phyloP scores from a whole-genome alignment of 2,113 vertebrate species.

The Ceyx margarethae region DNA sequence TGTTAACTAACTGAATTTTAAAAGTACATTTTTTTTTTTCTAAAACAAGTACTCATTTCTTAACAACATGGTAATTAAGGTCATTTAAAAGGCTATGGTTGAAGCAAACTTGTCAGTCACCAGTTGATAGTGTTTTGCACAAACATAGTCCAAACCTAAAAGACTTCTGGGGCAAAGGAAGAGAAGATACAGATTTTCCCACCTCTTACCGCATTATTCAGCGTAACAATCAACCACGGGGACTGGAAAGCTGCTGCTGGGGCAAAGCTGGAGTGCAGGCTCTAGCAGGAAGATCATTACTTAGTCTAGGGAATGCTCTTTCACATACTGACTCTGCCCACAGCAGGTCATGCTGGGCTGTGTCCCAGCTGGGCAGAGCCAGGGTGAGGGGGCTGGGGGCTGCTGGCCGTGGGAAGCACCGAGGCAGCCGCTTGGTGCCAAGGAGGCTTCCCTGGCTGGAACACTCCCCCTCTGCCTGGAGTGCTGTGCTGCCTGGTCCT shows the following conservation, averaged over 20 bases:
- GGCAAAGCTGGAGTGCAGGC: constrained; percentile 43
- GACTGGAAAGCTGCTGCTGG: constrained; percentile 31
- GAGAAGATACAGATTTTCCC: constrained; percentile 44
- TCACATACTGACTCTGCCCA: not conserved
- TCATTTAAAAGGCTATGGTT: constrained; percentile 73
- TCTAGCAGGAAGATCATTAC: not conserved
- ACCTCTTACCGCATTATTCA: constrained; percentile 38
- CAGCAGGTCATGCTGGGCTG: not conserved
- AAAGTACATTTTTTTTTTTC: constrained; percentile 71
- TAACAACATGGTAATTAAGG: constrained; percentile 74
- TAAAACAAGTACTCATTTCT: constrained; percentile 72
- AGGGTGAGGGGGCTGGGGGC: too few relatives aligned
- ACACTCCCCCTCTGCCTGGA: accelerated
- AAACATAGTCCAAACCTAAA: constrained; percentile 57
- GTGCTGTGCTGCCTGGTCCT: not conserved
- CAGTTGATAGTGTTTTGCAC: constrained; percentile 67
- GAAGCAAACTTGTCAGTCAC: constrained; percentile 72
- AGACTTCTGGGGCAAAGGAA: constrained; percentile 43
- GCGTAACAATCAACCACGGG: constrained; percentile 5
- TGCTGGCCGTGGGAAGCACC: not conserved
- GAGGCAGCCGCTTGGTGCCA: not conserved
- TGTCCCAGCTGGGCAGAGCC: not conserved
- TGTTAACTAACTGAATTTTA: constrained; percentile 77
- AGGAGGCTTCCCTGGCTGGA: not conserved
- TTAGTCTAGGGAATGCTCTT: not conserved